Conservation (phyloP, 1,140 invertebrate species). For the Palaemon carinicauda region DNA sequence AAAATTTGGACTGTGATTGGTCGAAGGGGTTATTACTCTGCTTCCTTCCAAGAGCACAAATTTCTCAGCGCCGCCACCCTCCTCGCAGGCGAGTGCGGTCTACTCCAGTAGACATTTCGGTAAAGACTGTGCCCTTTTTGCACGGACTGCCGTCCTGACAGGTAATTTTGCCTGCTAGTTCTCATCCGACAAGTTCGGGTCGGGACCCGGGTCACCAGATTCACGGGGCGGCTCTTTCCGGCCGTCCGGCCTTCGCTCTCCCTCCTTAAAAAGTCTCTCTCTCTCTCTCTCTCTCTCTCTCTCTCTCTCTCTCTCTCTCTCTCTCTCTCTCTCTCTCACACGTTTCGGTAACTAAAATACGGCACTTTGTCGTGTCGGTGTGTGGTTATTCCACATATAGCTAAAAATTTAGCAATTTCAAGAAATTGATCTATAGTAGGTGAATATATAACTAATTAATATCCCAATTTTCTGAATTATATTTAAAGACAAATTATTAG, state of each 20-base stretch:
- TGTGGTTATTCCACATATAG: no score
- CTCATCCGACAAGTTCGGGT: conserved; percentile 37
- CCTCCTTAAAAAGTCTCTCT: no score
- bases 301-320: conserved; percentile 24
- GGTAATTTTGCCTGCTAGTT: conserved; percentile 28
- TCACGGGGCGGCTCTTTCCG: conserved; percentile 2
- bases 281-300: conserved; percentile 17
- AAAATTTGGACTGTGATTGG: background rate
- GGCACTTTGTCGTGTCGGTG: no score
- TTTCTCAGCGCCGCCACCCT: background rate
- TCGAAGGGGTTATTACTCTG: background rate
- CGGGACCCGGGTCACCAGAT: conserved; percentile 26
- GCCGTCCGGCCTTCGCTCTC: conserved; percentile 7
- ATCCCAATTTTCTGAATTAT: no score
- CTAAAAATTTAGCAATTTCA: no score
- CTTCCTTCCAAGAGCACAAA: background rate
- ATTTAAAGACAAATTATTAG: no score
- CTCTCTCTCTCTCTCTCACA: conserved; percentile 14
- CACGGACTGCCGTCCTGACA: background rate
- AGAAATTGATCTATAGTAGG: no score
- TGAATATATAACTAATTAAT: no score
- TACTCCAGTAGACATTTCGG: background rate
- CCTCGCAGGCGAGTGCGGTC: background rate
- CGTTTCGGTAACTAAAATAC: background rate
- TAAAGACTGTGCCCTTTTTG: conserved; percentile 4